A percentile compares a stretch with the other conserved stretches of the same genome.
These are phyloP conservation scores for Lethrus apterus DNA, from an alignment of 1,140 invertebrate genomes.

Conservation along the genomic window DNA sequence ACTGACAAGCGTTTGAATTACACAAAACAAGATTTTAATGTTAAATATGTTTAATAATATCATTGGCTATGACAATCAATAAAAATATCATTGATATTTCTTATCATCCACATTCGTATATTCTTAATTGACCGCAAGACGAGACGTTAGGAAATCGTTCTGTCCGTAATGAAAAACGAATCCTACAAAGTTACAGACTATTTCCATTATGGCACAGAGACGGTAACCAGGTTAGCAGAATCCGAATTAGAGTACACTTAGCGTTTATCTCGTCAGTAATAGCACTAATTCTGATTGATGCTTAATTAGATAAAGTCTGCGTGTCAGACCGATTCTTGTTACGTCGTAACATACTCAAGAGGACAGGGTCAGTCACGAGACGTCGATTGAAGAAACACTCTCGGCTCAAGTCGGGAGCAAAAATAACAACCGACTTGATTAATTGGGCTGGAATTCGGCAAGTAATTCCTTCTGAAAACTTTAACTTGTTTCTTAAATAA, in stretches of 20 bases:
- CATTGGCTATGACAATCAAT: too few relatives aligned
- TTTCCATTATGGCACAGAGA: constrained; percentile 15
- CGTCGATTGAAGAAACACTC: constrained; percentile 8
- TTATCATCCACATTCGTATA: too few relatives aligned
- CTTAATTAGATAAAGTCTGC: constrained; percentile 20
- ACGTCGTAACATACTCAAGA: constrained; percentile 1
- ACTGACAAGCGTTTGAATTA: too few relatives aligned
- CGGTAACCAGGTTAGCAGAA: constrained; percentile 19
- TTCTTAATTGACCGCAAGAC: too few relatives aligned
- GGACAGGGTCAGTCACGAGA: constrained; percentile 6
- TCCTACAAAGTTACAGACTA: constrained; percentile 9
- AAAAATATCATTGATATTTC: too few relatives aligned
- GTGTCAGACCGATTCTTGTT: constrained; percentile 11
- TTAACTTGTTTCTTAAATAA: not conserved
- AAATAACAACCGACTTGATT: constrained; percentile 4
- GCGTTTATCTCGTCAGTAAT: constrained; percentile 23
- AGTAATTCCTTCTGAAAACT: constrained; percentile 3
- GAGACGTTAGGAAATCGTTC: constrained; percentile 2
- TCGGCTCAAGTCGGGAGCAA: not conserved
- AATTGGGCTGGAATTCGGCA: constrained; percentile 3
- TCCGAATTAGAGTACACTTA: constrained; percentile 21
- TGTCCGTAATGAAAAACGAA: constrained; percentile 6
- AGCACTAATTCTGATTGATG: constrained; percentile 23
- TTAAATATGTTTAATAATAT: too few relatives aligned
- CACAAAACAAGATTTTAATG: too few relatives aligned